These are phyloP conservation scores for Pterocles burchelli DNA, from an alignment of 2,113 vertebrate species.

Conservation along the genomic window DNA sequence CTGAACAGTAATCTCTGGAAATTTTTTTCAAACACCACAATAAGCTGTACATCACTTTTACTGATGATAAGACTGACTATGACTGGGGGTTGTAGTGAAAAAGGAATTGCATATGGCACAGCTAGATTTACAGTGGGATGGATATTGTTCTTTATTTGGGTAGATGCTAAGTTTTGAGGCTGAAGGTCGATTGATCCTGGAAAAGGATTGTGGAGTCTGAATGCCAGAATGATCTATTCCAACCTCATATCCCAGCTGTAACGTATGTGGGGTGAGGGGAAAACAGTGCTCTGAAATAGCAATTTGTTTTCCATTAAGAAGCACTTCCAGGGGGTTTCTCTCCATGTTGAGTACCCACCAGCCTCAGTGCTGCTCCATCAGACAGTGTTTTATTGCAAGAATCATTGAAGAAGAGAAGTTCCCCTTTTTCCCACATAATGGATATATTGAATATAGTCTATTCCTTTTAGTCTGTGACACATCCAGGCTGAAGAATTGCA, in stretches of 20 bases:
- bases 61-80: not conserved
- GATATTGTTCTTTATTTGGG: not conserved
- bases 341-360: not conserved
- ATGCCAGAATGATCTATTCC: not conserved
- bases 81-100: not conserved
- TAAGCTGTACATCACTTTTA: not conserved
- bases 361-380: not conserved
- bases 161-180: not conserved
- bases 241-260: not conserved
- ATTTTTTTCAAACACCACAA: not conserved
- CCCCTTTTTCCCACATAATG: not conserved
- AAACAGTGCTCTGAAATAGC: not conserved
- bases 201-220: not conserved
- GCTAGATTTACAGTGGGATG: not conserved
- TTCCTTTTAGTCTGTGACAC: not conserved
- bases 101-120: not conserved
- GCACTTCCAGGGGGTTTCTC: not conserved
- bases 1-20: not conserved
- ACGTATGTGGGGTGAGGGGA: not conserved
- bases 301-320: not conserved
- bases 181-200: not conserved
- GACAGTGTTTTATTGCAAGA: not conserved
- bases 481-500: not conserved
- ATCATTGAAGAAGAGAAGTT: not conserved
- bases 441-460: not conserved